Base-by-base conservation (phyloP, 2,888 invertebrate species). In the Epinotia brunnichana region DNA sequence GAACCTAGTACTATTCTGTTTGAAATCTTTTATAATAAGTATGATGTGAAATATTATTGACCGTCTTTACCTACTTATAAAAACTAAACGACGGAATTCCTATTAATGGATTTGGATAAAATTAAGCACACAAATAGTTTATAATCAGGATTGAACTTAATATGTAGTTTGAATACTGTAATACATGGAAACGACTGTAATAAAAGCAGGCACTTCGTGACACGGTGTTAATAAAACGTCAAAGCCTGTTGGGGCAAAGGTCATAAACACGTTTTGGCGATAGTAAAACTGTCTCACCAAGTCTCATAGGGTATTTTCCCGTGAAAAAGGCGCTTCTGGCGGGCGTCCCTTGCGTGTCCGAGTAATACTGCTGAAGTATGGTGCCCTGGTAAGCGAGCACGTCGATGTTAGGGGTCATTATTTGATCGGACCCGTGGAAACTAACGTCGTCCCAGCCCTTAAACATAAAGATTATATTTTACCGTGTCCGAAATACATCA, bases 381-480 rank as follows among this genome's bases (percentile, higher is more conserved):
- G 97, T 93, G 3, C 98, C 98, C 82, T 96, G 95, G 86, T 96
- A 96, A 0, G 96, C 97, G 72, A 98, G 84, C 11, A 96, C 95
- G 88, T 98, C 98, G 71, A 98, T 96, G 85, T 98, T 97, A 0
- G 97, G 97, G 0, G 98, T 98, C 72, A 96, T 95, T 80, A 97
- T 97, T 89, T 97, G 96, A 80, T 95, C 93, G 0, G 96, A 96
- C 0, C 98, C 97, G 81, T 97, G 97, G 83, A 97, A 97, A 79
- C 97, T 95, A 11, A 97, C 96, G 85, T 98, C 98, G 82, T 97
- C 96, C 95, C 97, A 97, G 10, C 98, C 98, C 97, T 97, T 86
- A 44, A 87, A 87, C 75, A 29, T 51, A 44, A 48, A 39, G 11
- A 59, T n/a, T 35, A 19, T 17, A 41, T 60, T 60, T n/a, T 17